Conservation (phyloP, 2,113 vertebrate genomes). For the Lontra canadensis region DNA sequence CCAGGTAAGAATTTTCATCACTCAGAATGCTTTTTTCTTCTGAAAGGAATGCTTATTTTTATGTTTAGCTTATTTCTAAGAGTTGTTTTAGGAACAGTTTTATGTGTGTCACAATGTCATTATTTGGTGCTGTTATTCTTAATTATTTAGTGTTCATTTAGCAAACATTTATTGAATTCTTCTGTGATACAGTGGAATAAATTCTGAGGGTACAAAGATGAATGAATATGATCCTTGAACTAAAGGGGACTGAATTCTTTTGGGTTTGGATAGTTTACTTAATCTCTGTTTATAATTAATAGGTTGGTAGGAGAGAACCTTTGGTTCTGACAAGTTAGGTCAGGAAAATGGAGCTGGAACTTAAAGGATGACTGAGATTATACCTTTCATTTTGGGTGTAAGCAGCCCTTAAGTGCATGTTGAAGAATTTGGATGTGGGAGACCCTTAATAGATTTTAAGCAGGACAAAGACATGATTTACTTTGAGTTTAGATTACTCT, state of each 20-base stretch:
- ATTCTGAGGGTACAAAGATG: not conserved
- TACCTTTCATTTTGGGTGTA: not conserved
- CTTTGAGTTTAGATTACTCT: not conserved
- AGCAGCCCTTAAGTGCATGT: not conserved
- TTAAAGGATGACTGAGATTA: not conserved
- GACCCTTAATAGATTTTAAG: not conserved
- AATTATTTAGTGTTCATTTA: not conserved
- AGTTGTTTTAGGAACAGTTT: not conserved
- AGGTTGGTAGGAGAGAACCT: not conserved
- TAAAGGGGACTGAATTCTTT: not conserved
- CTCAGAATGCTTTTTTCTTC: not conserved
- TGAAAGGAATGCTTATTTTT: not conserved
- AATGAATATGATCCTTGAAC: not conserved
- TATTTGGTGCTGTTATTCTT: not conserved
- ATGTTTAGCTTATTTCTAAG: not conserved
- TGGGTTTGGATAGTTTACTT: not conserved
- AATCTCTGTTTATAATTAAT: not conserved
- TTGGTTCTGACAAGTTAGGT: not conserved
- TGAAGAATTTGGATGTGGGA: not conserved
- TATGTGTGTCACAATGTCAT: not conserved
- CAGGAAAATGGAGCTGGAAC: not conserved
- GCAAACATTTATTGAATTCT: not conserved
- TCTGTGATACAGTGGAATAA: not conserved
- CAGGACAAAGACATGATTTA: not conserved
- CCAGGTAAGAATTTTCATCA: conserved; percentile 72